phyloP scores from a whole-genome alignment of 1,140 invertebrate species.

The Drosophila sproati region DNA sequence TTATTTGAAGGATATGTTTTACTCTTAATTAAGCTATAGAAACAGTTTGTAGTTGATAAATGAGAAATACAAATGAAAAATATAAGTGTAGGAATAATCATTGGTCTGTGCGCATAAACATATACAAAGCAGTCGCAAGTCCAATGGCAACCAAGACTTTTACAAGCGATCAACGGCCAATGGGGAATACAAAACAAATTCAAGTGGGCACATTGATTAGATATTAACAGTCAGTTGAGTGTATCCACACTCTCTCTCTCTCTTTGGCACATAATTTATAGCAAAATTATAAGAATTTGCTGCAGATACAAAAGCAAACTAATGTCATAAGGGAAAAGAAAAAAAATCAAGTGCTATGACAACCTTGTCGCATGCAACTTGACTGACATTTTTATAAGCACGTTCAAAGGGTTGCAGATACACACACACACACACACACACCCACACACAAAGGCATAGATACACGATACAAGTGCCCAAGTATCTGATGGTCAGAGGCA shows the following conservation, averaged over 20 bases:
- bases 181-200: conserved; percentile 1
- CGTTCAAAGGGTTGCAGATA: conserved; percentile 32
- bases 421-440: conserved; percentile 7
- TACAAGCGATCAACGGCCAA: conserved; percentile 40
- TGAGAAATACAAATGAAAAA: too few species aligned
- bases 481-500: conserved; percentile 35
- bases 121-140: conserved; percentile 9
- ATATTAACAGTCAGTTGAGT: conserved; percentile 22
- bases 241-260: background rate
- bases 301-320: conserved; percentile 23
- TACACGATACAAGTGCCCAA: conserved; percentile 39
- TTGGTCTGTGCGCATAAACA: background rate
- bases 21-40: too few species aligned
- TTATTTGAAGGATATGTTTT: too few species aligned
- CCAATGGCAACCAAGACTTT: conserved; percentile 30
- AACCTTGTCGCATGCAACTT: conserved; percentile 49
- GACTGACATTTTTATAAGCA: conserved; percentile 49
- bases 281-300: conserved; percentile 60
- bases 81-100: too few species aligned
- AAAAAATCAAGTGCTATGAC: conserved; percentile 28
- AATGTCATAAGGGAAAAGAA: conserved; percentile 17
- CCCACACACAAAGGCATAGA: background rate
- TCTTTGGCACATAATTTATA: conserved; percentile 28
- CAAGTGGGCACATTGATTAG: conserved; percentile 70
- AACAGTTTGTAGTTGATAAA: too few species aligned